A percentile compares a stretch with the other conserved stretches of the same genome.
Evolutionary conservation across 2,113 vertebrate species (phyloP).

Genomic region (Oreamnos americanus): DNA sequence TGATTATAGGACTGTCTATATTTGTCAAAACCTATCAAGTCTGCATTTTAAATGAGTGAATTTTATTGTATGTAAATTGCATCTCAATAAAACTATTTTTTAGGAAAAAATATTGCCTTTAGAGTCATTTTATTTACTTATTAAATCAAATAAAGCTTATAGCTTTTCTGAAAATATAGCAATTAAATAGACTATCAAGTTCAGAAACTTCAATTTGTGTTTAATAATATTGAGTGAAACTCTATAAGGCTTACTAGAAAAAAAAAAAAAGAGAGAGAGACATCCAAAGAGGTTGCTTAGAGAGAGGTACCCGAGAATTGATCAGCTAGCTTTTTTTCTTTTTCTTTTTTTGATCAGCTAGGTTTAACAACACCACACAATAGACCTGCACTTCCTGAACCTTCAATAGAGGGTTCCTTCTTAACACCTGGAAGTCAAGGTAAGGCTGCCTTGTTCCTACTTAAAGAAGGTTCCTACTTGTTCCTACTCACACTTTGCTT

Average conservation of each 20-base stretch:
- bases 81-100: neutral
- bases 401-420: neutral
- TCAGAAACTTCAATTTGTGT: neutral
- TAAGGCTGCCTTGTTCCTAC: neutral
- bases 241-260: neutral
- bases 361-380: neutral
- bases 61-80: neutral
- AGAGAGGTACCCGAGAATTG: neutral
- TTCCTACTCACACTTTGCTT: neutral
- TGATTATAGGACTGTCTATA: neutral
- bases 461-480: neutral
- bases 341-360: too few relatives aligned
- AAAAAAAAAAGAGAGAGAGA: neutral
- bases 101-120: neutral
- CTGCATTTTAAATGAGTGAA: neutral
- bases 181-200: neutral
- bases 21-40: neutral
- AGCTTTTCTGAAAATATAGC: neutral
- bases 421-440: neutral
- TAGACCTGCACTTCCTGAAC: neutral
- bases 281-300: neutral
- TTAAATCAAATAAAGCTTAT: neutral
- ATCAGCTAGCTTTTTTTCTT: neutral
- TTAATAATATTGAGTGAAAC: neutral
- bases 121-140: neutral